Conservation (phyloP, 2,113 vertebrate genomes). For the Solenodon paradoxus region DNA sequence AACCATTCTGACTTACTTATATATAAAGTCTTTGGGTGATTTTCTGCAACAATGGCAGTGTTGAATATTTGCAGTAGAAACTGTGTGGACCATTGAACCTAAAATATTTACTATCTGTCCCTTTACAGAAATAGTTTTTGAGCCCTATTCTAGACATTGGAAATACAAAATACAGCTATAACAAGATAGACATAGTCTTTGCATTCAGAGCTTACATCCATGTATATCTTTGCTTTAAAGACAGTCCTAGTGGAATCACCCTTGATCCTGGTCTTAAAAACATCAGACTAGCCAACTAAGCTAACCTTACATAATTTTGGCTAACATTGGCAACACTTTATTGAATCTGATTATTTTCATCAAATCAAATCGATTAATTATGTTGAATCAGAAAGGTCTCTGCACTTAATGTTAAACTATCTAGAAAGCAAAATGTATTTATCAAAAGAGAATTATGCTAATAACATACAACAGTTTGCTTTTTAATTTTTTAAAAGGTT, state of each 20-base stretch:
- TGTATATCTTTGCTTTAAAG: background rate
- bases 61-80: background rate
- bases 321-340: background rate
- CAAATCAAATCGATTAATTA: background rate
- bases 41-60: background rate
- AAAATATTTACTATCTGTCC: background rate
- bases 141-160: background rate
- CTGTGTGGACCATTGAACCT: background rate
- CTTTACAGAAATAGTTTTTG: background rate
- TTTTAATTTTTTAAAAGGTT: slow-evolving; percentile 27
- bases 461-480: background rate
- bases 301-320: background rate
- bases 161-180: background rate
- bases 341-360: slow-evolving; percentile 1
- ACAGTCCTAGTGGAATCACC: background rate
- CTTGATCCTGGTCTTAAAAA: slow-evolving; percentile 19
- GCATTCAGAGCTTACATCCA: background rate
- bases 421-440: slow-evolving; percentile 34
- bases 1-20: background rate
- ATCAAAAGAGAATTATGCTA: background rate
- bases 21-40: background rate
- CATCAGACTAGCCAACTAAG: background rate
- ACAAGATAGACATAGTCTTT: background rate
- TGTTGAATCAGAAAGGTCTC: background rate
- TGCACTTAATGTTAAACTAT: background rate